Conservation (phyloP, 2,888 invertebrate genomes). For the Lasioglossum calceatum region DNA sequence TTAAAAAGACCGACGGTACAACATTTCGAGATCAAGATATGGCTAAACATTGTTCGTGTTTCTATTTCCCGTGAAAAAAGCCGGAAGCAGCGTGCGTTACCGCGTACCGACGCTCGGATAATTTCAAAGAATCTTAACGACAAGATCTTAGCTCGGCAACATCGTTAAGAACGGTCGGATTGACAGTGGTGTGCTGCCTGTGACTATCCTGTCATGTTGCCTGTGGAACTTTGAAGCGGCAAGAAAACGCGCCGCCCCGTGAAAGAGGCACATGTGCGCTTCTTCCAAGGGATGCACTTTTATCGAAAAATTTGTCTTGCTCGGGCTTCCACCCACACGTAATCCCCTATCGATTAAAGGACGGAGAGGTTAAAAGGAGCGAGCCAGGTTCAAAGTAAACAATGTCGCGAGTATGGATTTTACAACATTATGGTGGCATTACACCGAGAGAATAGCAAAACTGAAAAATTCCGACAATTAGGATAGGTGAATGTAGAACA, state of each 20-base stretch:
- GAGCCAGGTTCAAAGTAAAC: not conserved
- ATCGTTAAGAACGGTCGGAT: conserved; percentile 20
- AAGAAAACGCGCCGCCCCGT: conserved; percentile 26
- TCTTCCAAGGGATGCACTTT: conserved; percentile 31
- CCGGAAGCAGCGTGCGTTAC: not conserved
- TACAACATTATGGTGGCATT: not conserved
- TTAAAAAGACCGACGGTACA: not conserved
- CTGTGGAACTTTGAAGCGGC: conserved; percentile 33
- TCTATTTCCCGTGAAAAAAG: not conserved
- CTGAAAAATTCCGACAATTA: no score
- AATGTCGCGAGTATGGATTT: not conserved
- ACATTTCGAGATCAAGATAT: not conserved
- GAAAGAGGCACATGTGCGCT: conserved; percentile 17
- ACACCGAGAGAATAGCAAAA: not conserved
- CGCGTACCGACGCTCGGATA: conserved; percentile 26
- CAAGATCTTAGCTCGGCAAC: conserved; percentile 23
- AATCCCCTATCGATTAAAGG: conserved; percentile 32
- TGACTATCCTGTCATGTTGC: not conserved
- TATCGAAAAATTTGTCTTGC: conserved; percentile 38
- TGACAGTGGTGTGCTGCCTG: conserved; percentile 30
- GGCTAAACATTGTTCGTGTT: not conserved
- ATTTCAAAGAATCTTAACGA: conserved; percentile 55
- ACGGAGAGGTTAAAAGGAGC: not conserved
- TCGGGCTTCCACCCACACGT: conserved; percentile 13
- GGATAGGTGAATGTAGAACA: no score